These are phyloP conservation scores for Lutraria lutraria DNA, from an alignment of 2,888 invertebrate species.

Conservation along the genomic window DNA sequence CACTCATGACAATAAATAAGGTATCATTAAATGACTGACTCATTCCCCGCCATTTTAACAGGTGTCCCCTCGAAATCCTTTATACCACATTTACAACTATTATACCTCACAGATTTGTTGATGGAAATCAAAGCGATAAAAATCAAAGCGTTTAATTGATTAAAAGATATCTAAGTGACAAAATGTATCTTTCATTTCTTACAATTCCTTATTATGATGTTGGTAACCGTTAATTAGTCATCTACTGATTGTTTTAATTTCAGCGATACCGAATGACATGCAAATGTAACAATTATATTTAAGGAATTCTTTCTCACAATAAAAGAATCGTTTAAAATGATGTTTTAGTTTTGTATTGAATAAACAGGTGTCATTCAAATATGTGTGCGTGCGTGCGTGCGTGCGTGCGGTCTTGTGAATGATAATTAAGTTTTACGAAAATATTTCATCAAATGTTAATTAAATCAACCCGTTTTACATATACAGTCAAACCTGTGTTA, in stretches of 20 bases:
- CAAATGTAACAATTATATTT: background rate
- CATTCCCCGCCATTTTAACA: constrained; percentile 40
- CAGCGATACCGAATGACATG: background rate
- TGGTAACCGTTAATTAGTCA: constrained; percentile 24
- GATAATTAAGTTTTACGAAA: too few species aligned
- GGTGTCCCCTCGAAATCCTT: constrained; percentile 39
- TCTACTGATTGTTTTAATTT: background rate
- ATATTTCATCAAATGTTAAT: too few species aligned
- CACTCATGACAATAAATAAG: constrained; percentile 11
- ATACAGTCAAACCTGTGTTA: too few species aligned
- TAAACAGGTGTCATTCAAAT: background rate
- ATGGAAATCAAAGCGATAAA: constrained; percentile 44
- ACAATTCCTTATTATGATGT: background rate
- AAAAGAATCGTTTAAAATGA: background rate
- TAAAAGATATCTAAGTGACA: constrained; percentile 64
- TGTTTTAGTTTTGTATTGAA: background rate
- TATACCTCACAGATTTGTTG: background rate
- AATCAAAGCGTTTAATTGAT: constrained; percentile 64
- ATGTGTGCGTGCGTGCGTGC: too few species aligned
- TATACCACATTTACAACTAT: constrained; percentile 46
- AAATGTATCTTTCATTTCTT: constrained; percentile 35
- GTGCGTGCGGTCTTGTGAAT: too few species aligned
- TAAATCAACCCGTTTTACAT: too few species aligned
- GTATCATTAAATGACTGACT: constrained; percentile 42
- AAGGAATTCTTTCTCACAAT: background rate